phyloP scores from a whole-genome alignment of 2,888 invertebrate genomes.

The Parapristionchus giblindavisi region DNA sequence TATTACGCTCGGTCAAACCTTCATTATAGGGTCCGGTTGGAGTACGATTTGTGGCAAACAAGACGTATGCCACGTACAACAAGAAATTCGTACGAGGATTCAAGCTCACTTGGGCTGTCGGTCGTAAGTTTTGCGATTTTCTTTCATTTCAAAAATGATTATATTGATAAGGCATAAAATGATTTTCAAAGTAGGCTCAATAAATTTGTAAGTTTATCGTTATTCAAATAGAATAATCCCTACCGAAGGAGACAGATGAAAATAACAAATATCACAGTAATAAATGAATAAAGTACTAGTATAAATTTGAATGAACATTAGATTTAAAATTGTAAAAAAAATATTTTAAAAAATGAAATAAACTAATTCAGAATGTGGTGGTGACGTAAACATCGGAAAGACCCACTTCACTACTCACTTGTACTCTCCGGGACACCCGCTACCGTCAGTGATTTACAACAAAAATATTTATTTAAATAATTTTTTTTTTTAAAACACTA shows the following conservation, averaged over 20 bases:
- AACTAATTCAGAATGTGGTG: conserved; percentile 38
- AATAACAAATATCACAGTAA: too few species aligned
- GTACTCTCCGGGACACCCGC: conserved; percentile 63
- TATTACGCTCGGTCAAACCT: too few species aligned
- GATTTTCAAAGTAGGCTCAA: background rate
- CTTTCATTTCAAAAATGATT: too few species aligned
- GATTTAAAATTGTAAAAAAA: conserved; percentile 8
- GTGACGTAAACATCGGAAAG: conserved; percentile 19
- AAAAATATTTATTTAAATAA: background rate
- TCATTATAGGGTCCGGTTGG: conserved; percentile 62
- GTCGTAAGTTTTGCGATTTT: conserved; percentile 42
- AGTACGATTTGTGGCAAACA: conserved; percentile 55
- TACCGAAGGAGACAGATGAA: too few species aligned
- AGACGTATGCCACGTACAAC: conserved; percentile 42
- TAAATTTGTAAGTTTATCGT: background rate
- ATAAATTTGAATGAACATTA: too few species aligned
- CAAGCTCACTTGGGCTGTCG: conserved; percentile 60
- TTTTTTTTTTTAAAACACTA: background rate
- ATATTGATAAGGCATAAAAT: too few species aligned
- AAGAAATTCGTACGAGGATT: conserved; percentile 58
- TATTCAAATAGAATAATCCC: too few species aligned
- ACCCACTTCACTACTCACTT: conserved; percentile 33
- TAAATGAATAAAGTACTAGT: too few species aligned
- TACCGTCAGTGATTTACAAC: conserved; percentile 40
- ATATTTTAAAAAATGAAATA: conserved; percentile 23